Evolutionary conservation across 1,140 invertebrate species (phyloP).

Genomic region (Dolichoris vasculosae): DNA sequence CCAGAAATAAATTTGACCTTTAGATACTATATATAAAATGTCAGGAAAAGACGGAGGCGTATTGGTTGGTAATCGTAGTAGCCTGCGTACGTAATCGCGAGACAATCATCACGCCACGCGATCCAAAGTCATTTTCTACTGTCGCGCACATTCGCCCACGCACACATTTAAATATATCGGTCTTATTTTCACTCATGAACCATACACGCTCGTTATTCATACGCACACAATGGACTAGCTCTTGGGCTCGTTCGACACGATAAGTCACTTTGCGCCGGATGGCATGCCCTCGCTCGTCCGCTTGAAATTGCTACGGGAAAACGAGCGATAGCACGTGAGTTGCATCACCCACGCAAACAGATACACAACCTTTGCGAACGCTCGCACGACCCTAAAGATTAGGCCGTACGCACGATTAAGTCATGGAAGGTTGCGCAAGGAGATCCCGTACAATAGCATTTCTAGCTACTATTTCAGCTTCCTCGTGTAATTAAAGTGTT

Average conservation of each 20-base stretch:
- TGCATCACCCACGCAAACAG: neutral
- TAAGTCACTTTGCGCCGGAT: constrained; percentile 64
- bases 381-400: neutral
- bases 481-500: neutral
- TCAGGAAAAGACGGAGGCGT: neutral
- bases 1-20: neutral
- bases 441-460: neutral
- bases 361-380: neutral
- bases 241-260: constrained; percentile 60
- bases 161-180: neutral
- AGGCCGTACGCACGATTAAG: constrained; percentile 19
- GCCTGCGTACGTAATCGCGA: neutral
- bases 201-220: constrained; percentile 37
- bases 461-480: neutral
- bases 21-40: neutral
- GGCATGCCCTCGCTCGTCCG: constrained; percentile 52
- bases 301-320: constrained; percentile 60
- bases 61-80: neutral
- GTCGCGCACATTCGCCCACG: neutral
- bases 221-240: constrained; percentile 54
- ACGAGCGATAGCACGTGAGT: constrained; percentile 45
- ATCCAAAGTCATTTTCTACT: constrained; percentile 23
- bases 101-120: neutral
- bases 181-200: constrained; percentile 42
- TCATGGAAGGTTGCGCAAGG: neutral